Evolutionary conservation across 35 echinoderm and acorn worm genomes (phyloP).

Genomic region (Hemicentrotus pulcherrimus): DNA sequence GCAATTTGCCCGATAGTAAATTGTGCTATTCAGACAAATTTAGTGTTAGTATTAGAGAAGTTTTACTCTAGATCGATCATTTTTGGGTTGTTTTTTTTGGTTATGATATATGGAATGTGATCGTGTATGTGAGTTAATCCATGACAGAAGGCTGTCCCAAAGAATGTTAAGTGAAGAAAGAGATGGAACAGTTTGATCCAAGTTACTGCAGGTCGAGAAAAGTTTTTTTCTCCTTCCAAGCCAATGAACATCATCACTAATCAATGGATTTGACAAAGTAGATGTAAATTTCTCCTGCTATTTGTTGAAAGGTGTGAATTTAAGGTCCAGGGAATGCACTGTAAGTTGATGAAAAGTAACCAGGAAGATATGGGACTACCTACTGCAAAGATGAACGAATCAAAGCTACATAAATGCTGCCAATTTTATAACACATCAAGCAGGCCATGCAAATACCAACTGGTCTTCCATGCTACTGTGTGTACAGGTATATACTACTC

Average conservation of each 20-base stretch:
- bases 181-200: not conserved
- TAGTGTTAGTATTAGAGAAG: not conserved
- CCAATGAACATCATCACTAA: not conserved
- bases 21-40: not conserved
- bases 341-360: not conserved
- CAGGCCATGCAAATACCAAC: conserved; percentile 30
- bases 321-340: not conserved
- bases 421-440: not conserved
- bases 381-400: not conserved
- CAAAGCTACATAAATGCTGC: conserved; percentile 32
- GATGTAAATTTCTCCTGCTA: not conserved
- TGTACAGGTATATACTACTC: not conserved
- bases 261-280: not conserved
- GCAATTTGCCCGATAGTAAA: not conserved
- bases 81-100: no score
- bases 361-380: not conserved
- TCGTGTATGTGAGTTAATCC: not conserved
- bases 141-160: not conserved
- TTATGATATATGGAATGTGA: not conserved
- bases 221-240: no score
- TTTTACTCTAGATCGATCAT: no score
- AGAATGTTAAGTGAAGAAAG: not conserved
- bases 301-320: not conserved
- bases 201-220: no score
- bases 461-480: not conserved